phyloP scores from a whole-genome alignment of 2,888 invertebrate genomes.

The Synanthedon tipuliformis region DNA sequence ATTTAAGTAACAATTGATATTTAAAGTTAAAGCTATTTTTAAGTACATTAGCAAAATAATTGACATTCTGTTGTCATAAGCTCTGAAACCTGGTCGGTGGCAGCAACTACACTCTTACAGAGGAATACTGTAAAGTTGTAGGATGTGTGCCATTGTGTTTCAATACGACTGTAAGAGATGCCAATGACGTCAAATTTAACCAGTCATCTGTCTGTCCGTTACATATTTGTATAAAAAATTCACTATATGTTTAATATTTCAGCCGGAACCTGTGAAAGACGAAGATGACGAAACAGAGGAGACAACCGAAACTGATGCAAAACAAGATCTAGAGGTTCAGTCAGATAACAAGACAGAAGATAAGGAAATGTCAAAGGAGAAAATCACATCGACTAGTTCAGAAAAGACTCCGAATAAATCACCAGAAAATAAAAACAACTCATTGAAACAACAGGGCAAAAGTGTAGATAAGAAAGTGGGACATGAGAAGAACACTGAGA shows the following conservation, averaged over 20 bases:
- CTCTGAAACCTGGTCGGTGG: too few relatives aligned
- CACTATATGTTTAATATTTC: slow-evolving; percentile 9
- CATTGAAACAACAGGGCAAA: background rate
- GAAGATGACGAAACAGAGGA: slow-evolving; percentile 44
- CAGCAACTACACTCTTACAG: too few relatives aligned
- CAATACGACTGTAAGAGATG: too few relatives aligned
- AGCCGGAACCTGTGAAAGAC: slow-evolving; percentile 60
- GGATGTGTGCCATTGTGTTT: too few relatives aligned
- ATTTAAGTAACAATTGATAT: too few relatives aligned
- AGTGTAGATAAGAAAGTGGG: background rate
- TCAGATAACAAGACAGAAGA: slow-evolving; percentile 18
- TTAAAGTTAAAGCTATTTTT: too few relatives aligned
- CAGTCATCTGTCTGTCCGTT: background rate
- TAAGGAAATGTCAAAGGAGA: slow-evolving; percentile 5
- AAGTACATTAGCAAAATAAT: too few relatives aligned
- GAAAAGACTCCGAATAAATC: background rate
- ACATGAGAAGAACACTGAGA: background rate
- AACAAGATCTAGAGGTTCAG: slow-evolving; percentile 31
- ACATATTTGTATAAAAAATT: background rate
- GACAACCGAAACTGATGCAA: slow-evolving; percentile 16
- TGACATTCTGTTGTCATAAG: too few relatives aligned
- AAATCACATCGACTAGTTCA: background rate
- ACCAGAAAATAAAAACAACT: background rate
- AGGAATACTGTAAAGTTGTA: too few relatives aligned
- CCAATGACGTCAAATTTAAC: too few relatives aligned